Percentiles rank a stretch among this genome's conserved stretches.
phyloP scores from a whole-genome alignment of 2,797 vertebrate genomes.

The Fistularia tabacaria region DNA sequence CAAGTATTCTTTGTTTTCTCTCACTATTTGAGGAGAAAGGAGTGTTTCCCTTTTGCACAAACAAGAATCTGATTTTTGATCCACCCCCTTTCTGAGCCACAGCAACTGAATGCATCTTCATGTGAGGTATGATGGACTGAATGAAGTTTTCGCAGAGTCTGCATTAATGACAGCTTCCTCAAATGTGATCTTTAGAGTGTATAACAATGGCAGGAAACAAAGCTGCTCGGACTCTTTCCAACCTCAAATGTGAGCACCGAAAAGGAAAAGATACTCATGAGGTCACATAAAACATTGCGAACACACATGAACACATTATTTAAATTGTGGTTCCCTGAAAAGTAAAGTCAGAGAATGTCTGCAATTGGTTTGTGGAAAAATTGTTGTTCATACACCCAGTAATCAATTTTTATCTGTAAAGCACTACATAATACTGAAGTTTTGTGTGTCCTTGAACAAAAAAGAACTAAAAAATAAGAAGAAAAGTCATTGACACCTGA shows the following conservation, averaged over 20 bases:
- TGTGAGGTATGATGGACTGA: slow-evolving; percentile 20
- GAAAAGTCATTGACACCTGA: no score
- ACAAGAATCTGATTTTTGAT: neutral
- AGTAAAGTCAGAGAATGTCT: no score
- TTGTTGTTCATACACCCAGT: no score
- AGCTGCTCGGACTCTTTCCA: slow-evolving; percentile 24
- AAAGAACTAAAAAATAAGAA: no score
- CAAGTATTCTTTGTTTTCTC: no score
- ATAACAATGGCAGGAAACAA: slow-evolving; percentile 74
- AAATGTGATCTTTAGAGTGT: slow-evolving; percentile 37
- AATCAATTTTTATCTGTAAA: no score
- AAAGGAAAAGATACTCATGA: slow-evolving; percentile 31
- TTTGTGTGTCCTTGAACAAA: no score
- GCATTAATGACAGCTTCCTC: slow-evolving; percentile 68
- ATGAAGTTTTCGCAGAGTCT: slow-evolving; percentile 52
- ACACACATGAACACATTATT: neutral
- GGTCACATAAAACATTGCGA: slow-evolving; percentile 13
- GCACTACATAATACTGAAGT: no score
- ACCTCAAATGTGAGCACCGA: slow-evolving; percentile 25
- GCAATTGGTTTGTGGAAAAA: no score
- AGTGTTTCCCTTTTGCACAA: neutral
- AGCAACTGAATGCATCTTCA: slow-evolving; percentile 1
- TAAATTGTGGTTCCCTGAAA: neutral
- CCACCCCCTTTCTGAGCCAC: neutral
- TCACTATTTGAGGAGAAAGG: neutral